Conservation (phyloP, 2,888 invertebrate genomes). For the Dorcus hopei region DNA sequence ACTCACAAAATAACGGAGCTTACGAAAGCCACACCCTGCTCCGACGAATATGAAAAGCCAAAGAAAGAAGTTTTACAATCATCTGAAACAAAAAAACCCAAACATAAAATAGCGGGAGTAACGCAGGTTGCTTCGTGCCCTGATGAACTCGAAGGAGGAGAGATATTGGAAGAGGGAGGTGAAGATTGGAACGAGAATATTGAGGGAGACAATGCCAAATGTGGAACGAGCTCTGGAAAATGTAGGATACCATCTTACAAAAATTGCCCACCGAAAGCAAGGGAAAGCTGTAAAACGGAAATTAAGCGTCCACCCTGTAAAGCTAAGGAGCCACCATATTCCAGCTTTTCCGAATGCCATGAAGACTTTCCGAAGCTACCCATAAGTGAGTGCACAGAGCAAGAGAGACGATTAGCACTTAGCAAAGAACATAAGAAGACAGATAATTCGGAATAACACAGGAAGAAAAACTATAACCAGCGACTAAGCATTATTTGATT, state of each 20-base stretch:
- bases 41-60: not conserved
- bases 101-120: too few relatives aligned
- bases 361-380: conserved; percentile 20
- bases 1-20: not conserved
- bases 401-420: not conserved
- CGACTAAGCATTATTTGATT: too few relatives aligned
- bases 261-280: conserved; percentile 15
- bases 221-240: not conserved
- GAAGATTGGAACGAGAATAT: not conserved
- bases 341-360: conserved; percentile 23
- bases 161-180: not conserved
- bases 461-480: not conserved
- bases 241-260: conserved; percentile 1
- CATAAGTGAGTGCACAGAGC: conserved; percentile 17
- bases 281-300: conserved; percentile 6
- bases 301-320: conserved; percentile 11
- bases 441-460: too few relatives aligned
- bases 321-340: conserved; percentile 20
- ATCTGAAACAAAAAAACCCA: not conserved
- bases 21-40: not conserved
- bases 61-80: not conserved
- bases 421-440: not conserved
- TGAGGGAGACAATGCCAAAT: not conserved
- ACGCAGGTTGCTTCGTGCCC: too few relatives aligned
- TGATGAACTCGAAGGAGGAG: not conserved